These are phyloP conservation scores for Cerceris rybyensis DNA, from an alignment of 2,888 invertebrate genomes.

Conservation along the genomic window DNA sequence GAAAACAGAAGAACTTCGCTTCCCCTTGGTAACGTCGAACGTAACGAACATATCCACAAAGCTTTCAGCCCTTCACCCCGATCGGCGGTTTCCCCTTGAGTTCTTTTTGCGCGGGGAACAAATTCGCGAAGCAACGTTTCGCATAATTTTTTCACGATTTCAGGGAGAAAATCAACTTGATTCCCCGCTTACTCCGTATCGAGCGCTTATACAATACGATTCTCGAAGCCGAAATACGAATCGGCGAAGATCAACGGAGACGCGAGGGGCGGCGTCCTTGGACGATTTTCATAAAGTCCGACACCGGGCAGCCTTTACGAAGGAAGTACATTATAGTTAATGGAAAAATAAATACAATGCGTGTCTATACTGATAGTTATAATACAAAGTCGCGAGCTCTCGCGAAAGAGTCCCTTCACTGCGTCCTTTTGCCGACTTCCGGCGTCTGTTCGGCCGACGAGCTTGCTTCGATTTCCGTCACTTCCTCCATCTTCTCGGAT, in stretches of 20 bases:
- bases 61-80: background rate
- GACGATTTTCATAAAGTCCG: background rate
- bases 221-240: background rate
- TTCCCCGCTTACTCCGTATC: too few species aligned
- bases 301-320: conserved; percentile 61
- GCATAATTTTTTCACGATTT: conserved; percentile 4
- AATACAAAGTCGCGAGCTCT: conserved; percentile 72
- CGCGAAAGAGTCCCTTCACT: conserved; percentile 48
- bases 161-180: too few species aligned
- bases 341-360: conserved; percentile 79
- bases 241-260: background rate
- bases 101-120: background rate
- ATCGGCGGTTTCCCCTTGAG: background rate
- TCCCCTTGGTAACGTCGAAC: conserved; percentile 45
- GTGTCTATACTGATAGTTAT: conserved; percentile 76
- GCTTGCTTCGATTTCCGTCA: conserved; percentile 43
- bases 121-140: background rate
- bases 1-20: conserved; percentile 53
- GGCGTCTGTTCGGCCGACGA: conserved; percentile 52
- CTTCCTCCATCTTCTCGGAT: conserved; percentile 13
- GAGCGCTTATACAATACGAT: background rate
- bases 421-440: conserved; percentile 57
- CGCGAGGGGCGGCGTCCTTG: background rate
- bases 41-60: background rate
- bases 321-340: conserved; percentile 74